Evolutionary conservation across 2,888 invertebrate genomes (phyloP).

Genomic region (Drosophila meridionalis): DNA sequence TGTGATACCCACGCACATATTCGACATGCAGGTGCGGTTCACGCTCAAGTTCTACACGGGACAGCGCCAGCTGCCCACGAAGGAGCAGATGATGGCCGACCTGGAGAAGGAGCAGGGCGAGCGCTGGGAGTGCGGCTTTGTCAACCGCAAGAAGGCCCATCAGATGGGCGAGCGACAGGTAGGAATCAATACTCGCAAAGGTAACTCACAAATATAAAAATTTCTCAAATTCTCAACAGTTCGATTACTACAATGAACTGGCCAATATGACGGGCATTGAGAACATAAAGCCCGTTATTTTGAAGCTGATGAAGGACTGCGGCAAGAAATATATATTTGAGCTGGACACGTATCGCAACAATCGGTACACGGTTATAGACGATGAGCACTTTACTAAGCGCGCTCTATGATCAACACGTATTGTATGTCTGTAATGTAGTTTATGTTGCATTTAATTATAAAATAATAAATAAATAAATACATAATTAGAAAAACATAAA

Average conservation of each 20-base stretch:
- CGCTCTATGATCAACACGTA: constrained; percentile 11
- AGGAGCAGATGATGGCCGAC: constrained; percentile 88
- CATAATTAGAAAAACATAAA: background rate
- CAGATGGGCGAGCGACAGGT: constrained; percentile 85
- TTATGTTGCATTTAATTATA: constrained; percentile 26
- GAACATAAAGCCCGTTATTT: constrained; percentile 89
- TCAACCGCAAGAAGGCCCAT: constrained; percentile 90
- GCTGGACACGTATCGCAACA: constrained; percentile 87
- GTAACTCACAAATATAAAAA: background rate
- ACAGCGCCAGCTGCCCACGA: constrained; percentile 87
- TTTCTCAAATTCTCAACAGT: constrained; percentile 84
- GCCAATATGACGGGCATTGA: constrained; percentile 87
- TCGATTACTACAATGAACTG: constrained; percentile 89
- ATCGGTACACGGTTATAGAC: constrained; percentile 88
- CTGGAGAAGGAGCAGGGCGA: constrained; percentile 87
- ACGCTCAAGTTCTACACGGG: constrained; percentile 88
- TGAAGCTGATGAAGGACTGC: constrained; percentile 90
- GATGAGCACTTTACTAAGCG: constrained; percentile 85
- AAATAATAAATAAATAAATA: constrained; percentile 19
- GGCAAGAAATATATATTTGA: constrained; percentile 88
- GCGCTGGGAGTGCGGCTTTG: constrained; percentile 85
- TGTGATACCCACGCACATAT: constrained; percentile 93
- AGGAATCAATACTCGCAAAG: background rate
- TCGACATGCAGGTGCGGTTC: constrained; percentile 91
- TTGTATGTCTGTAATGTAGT: constrained; percentile 23